phyloP scores from a whole-genome alignment of 1,140 invertebrate species.

The Rhagoletis zephyria region DNA sequence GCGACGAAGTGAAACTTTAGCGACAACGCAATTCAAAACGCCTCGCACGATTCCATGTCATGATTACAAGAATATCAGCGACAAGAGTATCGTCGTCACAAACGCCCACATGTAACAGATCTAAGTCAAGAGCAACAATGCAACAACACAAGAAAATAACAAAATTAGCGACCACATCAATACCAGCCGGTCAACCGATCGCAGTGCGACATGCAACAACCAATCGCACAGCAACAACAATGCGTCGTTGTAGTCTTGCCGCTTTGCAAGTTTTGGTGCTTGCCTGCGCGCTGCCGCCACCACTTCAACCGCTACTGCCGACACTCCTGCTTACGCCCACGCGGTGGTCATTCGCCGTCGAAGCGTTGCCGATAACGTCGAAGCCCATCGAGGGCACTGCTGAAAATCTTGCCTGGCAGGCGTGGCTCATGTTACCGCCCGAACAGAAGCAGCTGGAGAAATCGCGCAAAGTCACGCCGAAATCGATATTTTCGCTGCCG shows the following conservation, averaged over 20 bases:
- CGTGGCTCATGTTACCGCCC: slow-evolving; percentile 66
- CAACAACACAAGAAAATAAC: not conserved
- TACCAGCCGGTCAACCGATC: slow-evolving; percentile 31
- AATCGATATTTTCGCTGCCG: slow-evolving; percentile 70
- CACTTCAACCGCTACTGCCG: not conserved
- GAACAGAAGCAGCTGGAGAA: slow-evolving; percentile 65
- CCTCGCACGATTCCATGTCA: not conserved
- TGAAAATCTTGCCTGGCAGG: slow-evolving; percentile 70
- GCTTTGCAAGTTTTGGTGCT: not conserved
- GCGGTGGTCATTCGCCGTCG: not conserved
- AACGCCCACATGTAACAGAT: slow-evolving; percentile 38
- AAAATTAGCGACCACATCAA: not conserved
- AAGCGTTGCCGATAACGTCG: slow-evolving; percentile 68
- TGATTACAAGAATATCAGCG: slow-evolving; percentile 34
- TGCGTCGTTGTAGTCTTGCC: not conserved
- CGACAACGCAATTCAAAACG: slow-evolving; percentile 10
- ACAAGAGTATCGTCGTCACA: not conserved
- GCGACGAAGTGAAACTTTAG: not conserved
- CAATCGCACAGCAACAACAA: slow-evolving; percentile 13
- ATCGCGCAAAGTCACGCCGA: slow-evolving; percentile 70
- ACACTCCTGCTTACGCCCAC: not conserved
- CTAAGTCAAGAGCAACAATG: slow-evolving; percentile 38
- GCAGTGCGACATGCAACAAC: not conserved
- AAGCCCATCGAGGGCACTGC: slow-evolving; percentile 70
- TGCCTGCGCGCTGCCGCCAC: not conserved